Evolutionary conservation across 35 echinoderm and acorn worm genomes (phyloP).

Genomic region (Acanthaster planci): DNA sequence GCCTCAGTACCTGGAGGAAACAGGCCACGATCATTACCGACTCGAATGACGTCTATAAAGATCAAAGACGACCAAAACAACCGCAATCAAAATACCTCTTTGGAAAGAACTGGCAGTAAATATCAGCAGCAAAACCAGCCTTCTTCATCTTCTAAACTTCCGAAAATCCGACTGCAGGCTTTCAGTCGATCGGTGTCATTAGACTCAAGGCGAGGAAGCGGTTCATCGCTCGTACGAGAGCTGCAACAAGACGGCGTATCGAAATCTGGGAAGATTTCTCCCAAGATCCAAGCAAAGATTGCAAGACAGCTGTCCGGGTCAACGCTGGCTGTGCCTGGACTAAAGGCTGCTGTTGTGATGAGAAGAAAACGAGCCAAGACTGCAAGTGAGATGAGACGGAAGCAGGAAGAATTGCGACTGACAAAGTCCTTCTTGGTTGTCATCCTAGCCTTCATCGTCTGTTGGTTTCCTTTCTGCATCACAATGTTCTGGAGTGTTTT

Average conservation of each 20-base stretch:
- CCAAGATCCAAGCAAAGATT: background rate
- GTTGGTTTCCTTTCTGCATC: conserved; percentile 97
- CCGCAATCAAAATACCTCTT: background rate
- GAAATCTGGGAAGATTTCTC: background rate
- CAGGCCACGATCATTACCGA: background rate
- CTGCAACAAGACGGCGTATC: background rate
- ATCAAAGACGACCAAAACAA: too few species aligned
- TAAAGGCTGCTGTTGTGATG: background rate
- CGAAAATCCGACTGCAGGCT: background rate
- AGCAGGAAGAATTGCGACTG: conserved; percentile 85
- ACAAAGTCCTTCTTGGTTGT: conserved; percentile 95
- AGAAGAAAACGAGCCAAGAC: conserved; percentile 45
- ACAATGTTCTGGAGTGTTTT: conserved; percentile 98
- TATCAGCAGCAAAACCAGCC: background rate
- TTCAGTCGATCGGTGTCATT: background rate
- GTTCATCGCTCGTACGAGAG: background rate
- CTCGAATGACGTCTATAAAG: background rate
- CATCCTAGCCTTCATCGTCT: conserved; percentile 85
- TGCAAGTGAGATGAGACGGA: conserved; percentile 53
- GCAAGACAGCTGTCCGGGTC: background rate
- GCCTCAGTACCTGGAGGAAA: background rate
- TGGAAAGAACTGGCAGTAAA: background rate
- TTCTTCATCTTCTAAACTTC: background rate
- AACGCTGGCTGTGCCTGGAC: background rate
- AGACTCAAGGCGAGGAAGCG: background rate